Evolutionary conservation across 2,888 invertebrate genomes (phyloP), one percentile per base, ranked within the genome.

Genomic region (Neoitamus cyanurus): DNA sequence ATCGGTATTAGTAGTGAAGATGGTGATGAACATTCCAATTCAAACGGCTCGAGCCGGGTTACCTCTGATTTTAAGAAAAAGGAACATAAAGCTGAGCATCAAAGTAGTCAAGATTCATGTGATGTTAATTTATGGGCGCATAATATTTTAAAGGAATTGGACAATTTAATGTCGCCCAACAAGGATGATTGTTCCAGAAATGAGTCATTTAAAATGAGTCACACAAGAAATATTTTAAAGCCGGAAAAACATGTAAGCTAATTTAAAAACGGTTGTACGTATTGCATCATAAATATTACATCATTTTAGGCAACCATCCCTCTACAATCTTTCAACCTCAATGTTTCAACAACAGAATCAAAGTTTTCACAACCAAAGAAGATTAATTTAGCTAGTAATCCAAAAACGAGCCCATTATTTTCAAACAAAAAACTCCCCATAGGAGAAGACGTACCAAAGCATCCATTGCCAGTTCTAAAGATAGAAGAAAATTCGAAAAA

Each of bases 91-190:
- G 7, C 31, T n/a, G 15, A 46, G 20, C 42, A 37, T 36, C 25
- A 68, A 42, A 15, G 86, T 84, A 68, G 69, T 85, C 85, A 84
- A 48, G 82, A 82, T 28, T 37, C 69, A 1, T 90, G 90, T 87
- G 91, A 91, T 88, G 90, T 91, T 82, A 90, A 90, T 88, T 88
- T 91, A 88, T 91, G 91, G 91, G 91, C 90, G 88, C 90, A 90
- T 88, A 91, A 90, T 89, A 91, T 91, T 88, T 88, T 91, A 87
- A 90, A 89, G 87, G 91, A 91, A 88, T 89, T 91, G 88, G 91
- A 91, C 88, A 91, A 89, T 88, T 89, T 91, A 89, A 90, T 91
- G 90, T 89, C 89, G 87, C 88, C 89, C 86, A 90, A 90, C 89
- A 90, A 90, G 86, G 84, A 86, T 9, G 69, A 31, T 77, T 78